Conservation (phyloP, 2,113 vertebrate species). For the Dascyllus trimaculatus region DNA sequence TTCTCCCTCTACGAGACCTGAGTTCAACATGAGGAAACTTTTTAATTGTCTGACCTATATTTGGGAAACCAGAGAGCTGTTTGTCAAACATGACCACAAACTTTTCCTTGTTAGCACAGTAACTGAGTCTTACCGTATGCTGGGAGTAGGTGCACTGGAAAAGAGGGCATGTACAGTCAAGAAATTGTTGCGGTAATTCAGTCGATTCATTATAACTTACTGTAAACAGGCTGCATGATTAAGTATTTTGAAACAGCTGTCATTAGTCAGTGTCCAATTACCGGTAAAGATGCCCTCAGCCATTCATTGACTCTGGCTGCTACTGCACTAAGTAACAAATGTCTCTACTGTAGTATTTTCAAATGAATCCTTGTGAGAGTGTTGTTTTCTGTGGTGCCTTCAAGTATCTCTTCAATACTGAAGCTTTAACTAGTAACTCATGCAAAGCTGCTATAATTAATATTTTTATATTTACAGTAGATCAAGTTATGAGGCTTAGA, state of each 20-base stretch:
- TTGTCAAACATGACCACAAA: slow-evolving; percentile 10
- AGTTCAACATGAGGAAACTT: slow-evolving; percentile 40
- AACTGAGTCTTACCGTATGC: background rate
- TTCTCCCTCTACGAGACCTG: slow-evolving; percentile 8
- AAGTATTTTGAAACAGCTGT: slow-evolving; percentile 27
- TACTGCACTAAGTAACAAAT: background rate
- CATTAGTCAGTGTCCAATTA: slow-evolving; percentile 34
- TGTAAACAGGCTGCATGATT: slow-evolving; percentile 6
- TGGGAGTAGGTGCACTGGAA: background rate
- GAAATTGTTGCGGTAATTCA: slow-evolving; percentile 8
- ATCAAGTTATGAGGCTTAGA: too few relatives aligned
- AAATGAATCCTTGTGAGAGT: too few relatives aligned
- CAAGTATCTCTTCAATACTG: too few relatives aligned
- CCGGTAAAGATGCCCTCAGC: background rate
- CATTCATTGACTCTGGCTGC: background rate
- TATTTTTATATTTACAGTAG: too few relatives aligned
- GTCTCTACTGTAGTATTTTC: background rate
- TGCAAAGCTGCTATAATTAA: too few relatives aligned
- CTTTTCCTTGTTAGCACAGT: slow-evolving; percentile 15
- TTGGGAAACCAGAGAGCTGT: slow-evolving; percentile 26
- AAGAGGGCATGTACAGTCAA: slow-evolving; percentile 23
- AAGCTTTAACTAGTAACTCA: too few relatives aligned
- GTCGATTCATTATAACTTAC: background rate
- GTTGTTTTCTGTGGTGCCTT: too few relatives aligned
- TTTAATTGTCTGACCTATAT: slow-evolving; percentile 65